Conservation (phyloP, 1,140 invertebrate species). For the Achroia grisella region DNA sequence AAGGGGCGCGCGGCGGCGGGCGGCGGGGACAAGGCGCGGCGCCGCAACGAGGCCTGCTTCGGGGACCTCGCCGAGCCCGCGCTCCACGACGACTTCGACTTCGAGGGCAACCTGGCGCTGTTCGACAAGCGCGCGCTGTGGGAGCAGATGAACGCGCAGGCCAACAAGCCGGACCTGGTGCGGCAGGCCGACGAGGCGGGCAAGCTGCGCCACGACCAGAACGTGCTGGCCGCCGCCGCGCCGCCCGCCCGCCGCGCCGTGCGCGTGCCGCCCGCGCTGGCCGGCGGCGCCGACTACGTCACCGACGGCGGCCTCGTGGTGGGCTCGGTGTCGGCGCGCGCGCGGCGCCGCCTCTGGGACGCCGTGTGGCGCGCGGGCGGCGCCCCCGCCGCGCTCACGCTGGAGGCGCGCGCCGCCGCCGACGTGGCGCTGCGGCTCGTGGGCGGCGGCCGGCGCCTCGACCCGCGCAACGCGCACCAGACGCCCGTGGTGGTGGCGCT, state of each 20-base stretch:
- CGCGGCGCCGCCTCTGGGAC: not conserved
- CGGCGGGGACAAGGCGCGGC: constrained; percentile 45
- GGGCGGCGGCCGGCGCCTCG: constrained; percentile 81
- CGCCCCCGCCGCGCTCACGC: constrained; percentile 79
- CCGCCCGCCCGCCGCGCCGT: constrained; percentile 80
- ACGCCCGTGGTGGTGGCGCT: constrained; percentile 82
- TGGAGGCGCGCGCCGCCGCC: constrained; percentile 83
- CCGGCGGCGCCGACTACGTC: constrained; percentile 80
- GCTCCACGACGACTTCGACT: constrained; percentile 88
- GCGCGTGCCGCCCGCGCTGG: constrained; percentile 75
- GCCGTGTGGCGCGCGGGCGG: too few species aligned
- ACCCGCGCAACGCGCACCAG: constrained; percentile 87
- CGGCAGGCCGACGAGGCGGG: constrained; percentile 42
- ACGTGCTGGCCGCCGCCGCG: constrained; percentile 78
- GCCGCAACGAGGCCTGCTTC: constrained; percentile 73
- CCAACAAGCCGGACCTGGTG: constrained; percentile 80
- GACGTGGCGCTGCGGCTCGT: constrained; percentile 89
- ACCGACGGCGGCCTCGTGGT: constrained; percentile 86
- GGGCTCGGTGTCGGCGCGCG: constrained; percentile 48
- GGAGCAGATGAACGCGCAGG: constrained; percentile 76
- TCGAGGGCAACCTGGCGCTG: constrained; percentile 93
- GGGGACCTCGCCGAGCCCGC: constrained; percentile 69
- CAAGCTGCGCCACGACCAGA: constrained; percentile 86
- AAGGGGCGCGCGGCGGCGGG: constrained; percentile 15
- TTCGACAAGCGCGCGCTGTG: constrained; percentile 90